Percentiles rank a stretch among this genome's conserved stretches.
Evolutionary conservation across 2,888 invertebrate genomes (phyloP).

Genomic region (Drosophila kanekoi): DNA sequence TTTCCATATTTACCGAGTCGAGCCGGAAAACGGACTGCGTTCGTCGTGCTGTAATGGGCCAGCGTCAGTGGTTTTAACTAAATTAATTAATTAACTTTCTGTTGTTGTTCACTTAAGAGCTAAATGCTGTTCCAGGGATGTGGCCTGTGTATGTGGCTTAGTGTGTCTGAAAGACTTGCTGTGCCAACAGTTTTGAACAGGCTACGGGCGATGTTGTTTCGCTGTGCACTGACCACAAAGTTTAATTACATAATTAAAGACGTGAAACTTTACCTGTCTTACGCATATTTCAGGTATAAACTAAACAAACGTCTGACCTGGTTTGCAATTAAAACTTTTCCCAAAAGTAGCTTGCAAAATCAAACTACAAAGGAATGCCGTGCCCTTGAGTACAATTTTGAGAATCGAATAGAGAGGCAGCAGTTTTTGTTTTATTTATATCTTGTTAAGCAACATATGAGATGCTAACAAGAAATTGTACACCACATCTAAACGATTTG

Average conservation of each 20-base stretch:
- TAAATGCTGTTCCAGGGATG: background rate
- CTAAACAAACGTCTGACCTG: background rate
- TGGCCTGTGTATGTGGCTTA: background rate
- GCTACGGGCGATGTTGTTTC: background rate
- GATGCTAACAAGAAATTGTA: background rate
- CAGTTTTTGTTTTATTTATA: background rate
- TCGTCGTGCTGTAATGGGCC: background rate
- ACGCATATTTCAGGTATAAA: too few relatives aligned
- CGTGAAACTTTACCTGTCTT: background rate
- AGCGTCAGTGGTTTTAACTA: slow-evolving; percentile 18
- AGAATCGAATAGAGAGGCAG: background rate
- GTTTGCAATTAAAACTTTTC: background rate
- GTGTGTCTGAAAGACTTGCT: background rate
- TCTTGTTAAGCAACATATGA: too few relatives aligned
- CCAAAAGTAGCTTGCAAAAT: too few relatives aligned
- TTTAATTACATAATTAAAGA: slow-evolving; percentile 6
- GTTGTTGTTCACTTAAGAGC: slow-evolving; percentile 2
- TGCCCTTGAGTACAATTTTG: background rate
- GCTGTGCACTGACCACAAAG: background rate
- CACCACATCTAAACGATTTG: too few relatives aligned
- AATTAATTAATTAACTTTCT: slow-evolving; percentile 45
- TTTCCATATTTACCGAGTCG: slow-evolving; percentile 44
- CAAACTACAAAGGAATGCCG: too few relatives aligned
- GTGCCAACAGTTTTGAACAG: background rate
- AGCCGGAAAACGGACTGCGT: background rate